These are phyloP conservation scores for Sturnira hondurensis DNA, from an alignment of 2,113 vertebrate genomes.

Conservation along the genomic window DNA sequence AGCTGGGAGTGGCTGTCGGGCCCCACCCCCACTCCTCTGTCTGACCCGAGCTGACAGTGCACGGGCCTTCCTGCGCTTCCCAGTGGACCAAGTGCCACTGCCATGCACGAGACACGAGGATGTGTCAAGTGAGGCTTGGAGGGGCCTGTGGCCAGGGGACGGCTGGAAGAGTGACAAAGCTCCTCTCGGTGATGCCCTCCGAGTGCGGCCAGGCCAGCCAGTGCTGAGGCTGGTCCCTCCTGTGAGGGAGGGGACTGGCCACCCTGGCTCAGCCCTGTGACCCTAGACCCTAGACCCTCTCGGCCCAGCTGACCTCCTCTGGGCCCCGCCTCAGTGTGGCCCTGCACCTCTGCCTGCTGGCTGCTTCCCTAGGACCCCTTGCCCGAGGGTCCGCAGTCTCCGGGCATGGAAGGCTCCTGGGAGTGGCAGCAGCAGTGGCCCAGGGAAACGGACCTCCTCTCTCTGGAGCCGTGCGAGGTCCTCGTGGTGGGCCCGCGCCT, in stretches of 20 bases:
- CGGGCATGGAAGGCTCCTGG: not conserved
- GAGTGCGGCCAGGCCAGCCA: fast-evolving
- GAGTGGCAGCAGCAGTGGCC: not conserved
- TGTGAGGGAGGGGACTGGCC: fast-evolving
- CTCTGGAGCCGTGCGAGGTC: slow-evolving; percentile 77
- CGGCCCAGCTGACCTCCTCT: fast-evolving
- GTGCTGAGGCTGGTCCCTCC: fast-evolving
- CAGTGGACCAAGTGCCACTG: fast-evolving
- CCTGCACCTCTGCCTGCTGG: fast-evolving
- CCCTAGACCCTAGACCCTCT: fast-evolving
- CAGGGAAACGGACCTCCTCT: slow-evolving; percentile 78
- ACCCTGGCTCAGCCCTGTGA: not conserved
- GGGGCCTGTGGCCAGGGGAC: not conserved
- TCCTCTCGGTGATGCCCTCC: fast-evolving
- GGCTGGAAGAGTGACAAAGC: fast-evolving
- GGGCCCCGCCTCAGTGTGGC: fast-evolving
- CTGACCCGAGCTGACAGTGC: not conserved
- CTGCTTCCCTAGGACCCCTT: not conserved
- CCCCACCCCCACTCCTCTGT: fast-evolving
- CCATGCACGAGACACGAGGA: fast-evolving
- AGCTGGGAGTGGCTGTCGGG: not conserved
- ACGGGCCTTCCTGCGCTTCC: not conserved
- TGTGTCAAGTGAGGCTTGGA: fast-evolving
- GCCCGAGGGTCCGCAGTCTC: fast-evolving
- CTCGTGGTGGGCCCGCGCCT: slow-evolving; percentile 78